Evolutionary conservation across 2,113 vertebrate species (phyloP).

Genomic region (Benitochromis conjunctus): DNA sequence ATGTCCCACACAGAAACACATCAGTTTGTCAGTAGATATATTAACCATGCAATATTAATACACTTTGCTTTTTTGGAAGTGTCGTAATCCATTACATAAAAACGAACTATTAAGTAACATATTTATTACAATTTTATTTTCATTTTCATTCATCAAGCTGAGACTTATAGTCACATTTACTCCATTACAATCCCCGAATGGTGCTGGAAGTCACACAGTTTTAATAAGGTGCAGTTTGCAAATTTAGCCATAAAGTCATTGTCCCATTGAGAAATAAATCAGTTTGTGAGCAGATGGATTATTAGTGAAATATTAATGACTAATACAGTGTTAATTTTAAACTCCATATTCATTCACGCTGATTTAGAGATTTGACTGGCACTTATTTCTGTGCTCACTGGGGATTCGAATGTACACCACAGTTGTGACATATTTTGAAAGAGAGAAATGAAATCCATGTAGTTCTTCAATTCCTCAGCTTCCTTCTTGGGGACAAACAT

Average conservation of each 20-base stretch:
- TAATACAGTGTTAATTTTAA: neutral
- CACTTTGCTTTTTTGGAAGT: neutral
- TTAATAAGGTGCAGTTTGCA: neutral
- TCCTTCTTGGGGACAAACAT: neutral
- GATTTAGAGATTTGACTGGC: neutral
- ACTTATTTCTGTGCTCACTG: neutral
- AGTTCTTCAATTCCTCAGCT: conserved; percentile 40
- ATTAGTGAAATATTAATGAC: neutral
- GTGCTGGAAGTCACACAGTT: neutral
- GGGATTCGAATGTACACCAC: neutral
- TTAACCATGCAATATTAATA: neutral
- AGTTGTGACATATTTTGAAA: neutral
- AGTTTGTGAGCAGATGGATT: neutral
- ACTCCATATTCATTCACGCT: neutral
- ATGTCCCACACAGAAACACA: neutral
- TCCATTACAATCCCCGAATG: neutral
- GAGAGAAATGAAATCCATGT: conserved; percentile 26
- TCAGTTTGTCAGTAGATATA: neutral
- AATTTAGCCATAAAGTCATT: neutral
- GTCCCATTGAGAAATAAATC: neutral
- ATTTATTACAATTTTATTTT: neutral
- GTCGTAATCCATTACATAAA: neutral
- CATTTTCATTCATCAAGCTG: neutral
- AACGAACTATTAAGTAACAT: neutral
- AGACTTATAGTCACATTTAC: neutral